These are phyloP conservation scores for Hippocampus zosterae DNA, from an alignment of 2,113 vertebrate genomes.

Conservation along the genomic window DNA sequence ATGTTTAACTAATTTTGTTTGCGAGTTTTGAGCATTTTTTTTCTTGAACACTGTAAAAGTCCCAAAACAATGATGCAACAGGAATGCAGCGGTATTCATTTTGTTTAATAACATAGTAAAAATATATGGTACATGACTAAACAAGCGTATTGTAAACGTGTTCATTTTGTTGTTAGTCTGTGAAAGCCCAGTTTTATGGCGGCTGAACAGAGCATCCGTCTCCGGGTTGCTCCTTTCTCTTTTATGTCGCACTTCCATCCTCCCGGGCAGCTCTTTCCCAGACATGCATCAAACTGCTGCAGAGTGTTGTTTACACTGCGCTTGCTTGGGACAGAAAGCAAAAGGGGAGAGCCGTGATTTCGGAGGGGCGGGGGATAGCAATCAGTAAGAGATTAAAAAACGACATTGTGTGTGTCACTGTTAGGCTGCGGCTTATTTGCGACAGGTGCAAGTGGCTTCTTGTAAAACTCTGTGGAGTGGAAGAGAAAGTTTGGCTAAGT, in stretches of 20 bases:
- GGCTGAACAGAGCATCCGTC: conserved; percentile 20
- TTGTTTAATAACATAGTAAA: conserved; percentile 6
- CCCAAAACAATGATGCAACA: background rate
- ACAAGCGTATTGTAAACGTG: background rate
- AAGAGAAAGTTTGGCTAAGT: conserved; percentile 26
- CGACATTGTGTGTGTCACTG: conserved; percentile 69
- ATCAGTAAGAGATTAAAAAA: conserved; percentile 54
- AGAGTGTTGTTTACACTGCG: conserved; percentile 47
- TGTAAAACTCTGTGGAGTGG: conserved; percentile 70
- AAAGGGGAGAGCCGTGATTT: conserved; percentile 58
- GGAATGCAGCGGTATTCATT: background rate
- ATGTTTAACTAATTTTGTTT: too few species aligned
- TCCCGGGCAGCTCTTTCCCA: background rate
- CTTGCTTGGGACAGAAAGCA: conserved; percentile 63
- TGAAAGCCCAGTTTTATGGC: conserved; percentile 9
- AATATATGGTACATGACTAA: conserved; percentile 1
- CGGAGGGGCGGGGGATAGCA: conserved; percentile 2
- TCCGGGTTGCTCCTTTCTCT: conserved; percentile 12
- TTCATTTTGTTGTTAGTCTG: background rate
- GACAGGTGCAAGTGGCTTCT: conserved; percentile 76
- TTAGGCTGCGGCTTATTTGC: conserved; percentile 72
- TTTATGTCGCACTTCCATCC: background rate
- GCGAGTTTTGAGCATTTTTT: too few species aligned
- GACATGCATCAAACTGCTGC: background rate
- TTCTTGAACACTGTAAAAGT: too few species aligned